Percentiles rank a stretch among this genome's conserved stretches.
Evolutionary conservation across 2,888 invertebrate species (phyloP).

Genomic region (Rapana venosa): DNA sequence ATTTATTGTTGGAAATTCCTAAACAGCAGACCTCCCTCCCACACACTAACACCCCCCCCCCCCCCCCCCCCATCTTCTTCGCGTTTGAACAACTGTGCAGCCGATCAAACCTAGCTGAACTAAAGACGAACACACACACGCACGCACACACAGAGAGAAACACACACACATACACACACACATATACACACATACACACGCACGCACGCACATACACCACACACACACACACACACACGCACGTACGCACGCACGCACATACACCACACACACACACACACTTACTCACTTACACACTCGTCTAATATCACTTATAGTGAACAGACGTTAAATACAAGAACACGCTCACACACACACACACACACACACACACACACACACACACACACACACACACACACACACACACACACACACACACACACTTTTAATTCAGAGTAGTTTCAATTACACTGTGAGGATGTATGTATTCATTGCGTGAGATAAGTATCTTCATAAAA

Average conservation of each 20-base stretch:
- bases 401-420: constrained; percentile 1
- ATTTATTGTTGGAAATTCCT: too few relatives aligned
- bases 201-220: not conserved
- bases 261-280: not conserved
- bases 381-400: not conserved
- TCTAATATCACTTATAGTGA: too few relatives aligned
- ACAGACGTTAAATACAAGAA: not conserved
- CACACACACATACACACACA: not conserved
- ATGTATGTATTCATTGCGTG: too few relatives aligned
- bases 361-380: not conserved
- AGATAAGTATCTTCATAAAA: too few relatives aligned
- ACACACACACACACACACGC: not conserved
- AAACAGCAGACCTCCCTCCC: too few relatives aligned
- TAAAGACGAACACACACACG: not conserved
- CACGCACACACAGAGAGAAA: not conserved
- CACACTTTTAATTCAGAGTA: not conserved
- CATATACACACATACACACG: not conserved
- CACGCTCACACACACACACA: not conserved
- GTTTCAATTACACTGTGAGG: too few relatives aligned
- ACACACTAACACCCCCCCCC: too few relatives aligned
- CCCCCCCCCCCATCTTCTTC: too few relatives aligned
- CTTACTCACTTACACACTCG: not conserved
- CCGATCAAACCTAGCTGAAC: not conserved
- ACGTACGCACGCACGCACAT: not conserved
- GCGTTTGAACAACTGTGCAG: too few relatives aligned